Conservation (phyloP, 2,113 vertebrate genomes). For the Ammodramus savannarum region DNA sequence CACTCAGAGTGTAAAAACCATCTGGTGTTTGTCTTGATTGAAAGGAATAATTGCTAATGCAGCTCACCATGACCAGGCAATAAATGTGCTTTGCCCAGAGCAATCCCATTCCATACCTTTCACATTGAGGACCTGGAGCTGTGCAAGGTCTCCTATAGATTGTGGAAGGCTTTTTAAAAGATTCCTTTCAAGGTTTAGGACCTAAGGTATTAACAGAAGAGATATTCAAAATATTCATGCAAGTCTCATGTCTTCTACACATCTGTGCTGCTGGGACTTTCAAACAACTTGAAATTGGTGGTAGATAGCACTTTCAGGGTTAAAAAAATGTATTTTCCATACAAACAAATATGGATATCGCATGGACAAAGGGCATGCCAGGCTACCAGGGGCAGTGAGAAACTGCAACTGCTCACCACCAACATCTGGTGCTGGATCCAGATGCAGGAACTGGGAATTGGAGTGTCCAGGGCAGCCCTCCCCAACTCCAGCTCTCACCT, state of each 20-base stretch:
- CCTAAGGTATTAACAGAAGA: conserved; percentile 71
- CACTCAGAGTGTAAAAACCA: background rate
- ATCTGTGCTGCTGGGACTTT: background rate
- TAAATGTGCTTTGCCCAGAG: background rate
- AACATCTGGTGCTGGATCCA: background rate
- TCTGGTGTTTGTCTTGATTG: background rate
- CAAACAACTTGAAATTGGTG: background rate
- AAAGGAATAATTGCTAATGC: background rate
- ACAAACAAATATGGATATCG: too few species aligned
- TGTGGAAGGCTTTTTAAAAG: conserved; percentile 82
- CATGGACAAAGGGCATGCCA: background rate
- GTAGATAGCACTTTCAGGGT: background rate
- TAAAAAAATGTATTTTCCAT: background rate
- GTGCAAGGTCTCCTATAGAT: conserved; percentile 79
- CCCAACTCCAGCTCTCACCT: background rate
- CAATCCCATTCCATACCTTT: conserved; percentile 76
- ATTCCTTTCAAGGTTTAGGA: conserved; percentile 91
- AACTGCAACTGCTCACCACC: background rate
- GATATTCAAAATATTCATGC: background rate
- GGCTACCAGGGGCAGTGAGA: background rate
- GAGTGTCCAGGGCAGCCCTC: background rate
- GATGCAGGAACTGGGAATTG: background rate
- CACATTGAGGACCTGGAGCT: conserved; percentile 88
- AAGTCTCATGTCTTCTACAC: background rate
- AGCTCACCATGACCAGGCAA: background rate